Conservation (phyloP, 1,140 invertebrate genomes). For the Drosophila obscura region DNA sequence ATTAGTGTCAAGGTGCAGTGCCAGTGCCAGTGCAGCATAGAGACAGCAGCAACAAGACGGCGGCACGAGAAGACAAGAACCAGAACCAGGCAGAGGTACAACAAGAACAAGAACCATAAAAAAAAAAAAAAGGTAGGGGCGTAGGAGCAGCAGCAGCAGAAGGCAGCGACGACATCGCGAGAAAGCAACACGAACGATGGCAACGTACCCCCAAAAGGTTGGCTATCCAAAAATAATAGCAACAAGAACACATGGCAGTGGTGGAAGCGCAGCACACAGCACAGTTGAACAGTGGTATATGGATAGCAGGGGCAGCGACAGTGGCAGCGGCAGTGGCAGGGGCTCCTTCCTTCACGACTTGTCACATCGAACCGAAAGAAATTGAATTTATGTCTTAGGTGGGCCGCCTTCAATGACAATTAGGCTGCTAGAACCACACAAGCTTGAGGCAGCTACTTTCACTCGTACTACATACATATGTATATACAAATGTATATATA, state of each 20-base stretch:
- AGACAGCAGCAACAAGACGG: conserved; percentile 36
- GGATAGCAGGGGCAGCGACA: not conserved
- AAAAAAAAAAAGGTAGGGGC: conserved; percentile 12
- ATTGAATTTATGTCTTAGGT: conserved; percentile 68
- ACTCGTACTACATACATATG: not conserved
- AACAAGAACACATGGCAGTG: conserved; percentile 26
- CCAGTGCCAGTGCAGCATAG: conserved; percentile 45
- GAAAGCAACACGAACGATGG: conserved; percentile 44
- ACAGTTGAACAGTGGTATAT: conserved; percentile 15
- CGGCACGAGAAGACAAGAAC: conserved; percentile 44
- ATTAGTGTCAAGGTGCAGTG: conserved; percentile 78
- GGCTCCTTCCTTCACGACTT: conserved; percentile 33
- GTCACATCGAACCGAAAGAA: conserved; percentile 68
- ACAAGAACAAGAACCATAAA: conserved; percentile 11
- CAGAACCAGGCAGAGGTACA: conserved; percentile 15
- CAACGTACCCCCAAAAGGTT: conserved; percentile 49
- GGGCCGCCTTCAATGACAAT: conserved; percentile 69
- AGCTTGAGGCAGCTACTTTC: conserved; percentile 2
- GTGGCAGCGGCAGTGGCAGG: not conserved
- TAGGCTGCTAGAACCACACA: conserved; percentile 50
- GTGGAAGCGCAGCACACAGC: not conserved
- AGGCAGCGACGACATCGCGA: conserved; percentile 40
- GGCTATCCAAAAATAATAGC: conserved; percentile 65
- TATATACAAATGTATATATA: conserved; percentile 16
- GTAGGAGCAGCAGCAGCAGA: not conserved